Evolutionary conservation across 2,797 vertebrate species (phyloP).

Genomic region (Bovichtus variegatus): DNA sequence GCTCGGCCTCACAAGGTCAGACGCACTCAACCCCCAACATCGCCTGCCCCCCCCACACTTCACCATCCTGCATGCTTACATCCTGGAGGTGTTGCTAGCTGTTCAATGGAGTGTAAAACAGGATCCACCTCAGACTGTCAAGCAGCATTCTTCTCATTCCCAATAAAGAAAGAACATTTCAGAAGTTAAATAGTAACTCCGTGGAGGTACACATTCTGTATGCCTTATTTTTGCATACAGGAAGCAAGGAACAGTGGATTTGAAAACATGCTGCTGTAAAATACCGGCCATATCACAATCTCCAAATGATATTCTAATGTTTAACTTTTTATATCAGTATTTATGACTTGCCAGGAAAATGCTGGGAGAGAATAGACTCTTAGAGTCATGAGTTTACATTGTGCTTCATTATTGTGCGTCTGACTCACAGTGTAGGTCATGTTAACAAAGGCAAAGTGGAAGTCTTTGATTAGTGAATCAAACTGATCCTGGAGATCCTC

Average conservation of each 20-base stretch:
- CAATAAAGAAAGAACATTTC: conserved; percentile 43
- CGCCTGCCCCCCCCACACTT: background rate
- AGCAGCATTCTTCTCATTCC: conserved; percentile 67
- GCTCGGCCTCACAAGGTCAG: conserved; percentile 68
- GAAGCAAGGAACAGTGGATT: background rate
- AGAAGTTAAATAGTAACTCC: conserved; percentile 68
- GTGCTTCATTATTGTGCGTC: conserved; percentile 28
- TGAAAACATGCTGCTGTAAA: background rate
- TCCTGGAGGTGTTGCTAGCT: conserved; percentile 35
- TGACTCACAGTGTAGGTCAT: conserved; percentile 47
- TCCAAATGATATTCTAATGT: background rate
- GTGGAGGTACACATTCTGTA: background rate
- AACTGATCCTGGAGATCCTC: conserved; percentile 47
- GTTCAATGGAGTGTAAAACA: conserved; percentile 65
- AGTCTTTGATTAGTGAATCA: conserved; percentile 73
- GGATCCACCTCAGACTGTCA: conserved; percentile 64
- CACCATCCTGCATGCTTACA: conserved; percentile 11
- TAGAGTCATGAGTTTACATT: conserved; percentile 29
- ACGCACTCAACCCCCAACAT: conserved; percentile 32
- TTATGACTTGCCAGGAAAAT: conserved; percentile 1
- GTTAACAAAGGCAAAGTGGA: conserved; percentile 55
- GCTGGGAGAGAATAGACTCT: conserved; percentile 10
- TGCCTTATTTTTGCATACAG: background rate
- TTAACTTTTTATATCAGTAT: conserved; percentile 12
- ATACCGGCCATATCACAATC: background rate